Evolutionary conservation across 1,140 invertebrate species (phyloP), one percentile per base, ranked within the genome.

Genomic region (Pteromalus puparum): DNA sequence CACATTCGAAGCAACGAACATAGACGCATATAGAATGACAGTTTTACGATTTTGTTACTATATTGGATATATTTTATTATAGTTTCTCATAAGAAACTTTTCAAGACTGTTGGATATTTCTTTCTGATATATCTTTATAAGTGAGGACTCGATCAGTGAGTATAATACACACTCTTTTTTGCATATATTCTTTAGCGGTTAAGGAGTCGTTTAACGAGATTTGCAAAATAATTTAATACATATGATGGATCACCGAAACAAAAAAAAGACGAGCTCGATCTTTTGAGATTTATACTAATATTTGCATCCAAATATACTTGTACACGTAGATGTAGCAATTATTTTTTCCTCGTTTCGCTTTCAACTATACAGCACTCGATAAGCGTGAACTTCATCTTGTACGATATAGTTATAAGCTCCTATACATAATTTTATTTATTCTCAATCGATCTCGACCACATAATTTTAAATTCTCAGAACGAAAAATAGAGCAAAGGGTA

Each of bases 1-100:
- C 1, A 61, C 68, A 78, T 34, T 34, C 65, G 67, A 73, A 28
- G 67, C 76, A 84, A 84, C 82, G 82, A 84, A 73, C 67, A 61
- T 76, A 82, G 34, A 82, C 74, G 82, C 74, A 9, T 83, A 67
- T 77, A 75, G 81, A 34, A 65, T 18, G 48, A 15, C 42, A 75
- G 72, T 75, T 82, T 65, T 0, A 9, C 28, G 18, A 61, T 61
- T 61, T 61, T 18, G 18, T 21, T 61, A 7, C 6, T 53, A 15
- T 53, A 61, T 61, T 4, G 53, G 15, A 34, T 34, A 34, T 34
- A 34, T 61, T n/a, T 61, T n/a, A 61, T 21, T 61, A n/a, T n/a
- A 2, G 6, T n/a, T 61, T 61, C 2, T 61, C 21, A 1, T 7
- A 7, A 61, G 2, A n/a, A 61, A 61, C 21, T 61, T 61, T 1